Evolutionary conservation across 2,113 vertebrate species (phyloP), one percentile per base, ranked within the genome.

Genomic region (Elachura formosa): DNA sequence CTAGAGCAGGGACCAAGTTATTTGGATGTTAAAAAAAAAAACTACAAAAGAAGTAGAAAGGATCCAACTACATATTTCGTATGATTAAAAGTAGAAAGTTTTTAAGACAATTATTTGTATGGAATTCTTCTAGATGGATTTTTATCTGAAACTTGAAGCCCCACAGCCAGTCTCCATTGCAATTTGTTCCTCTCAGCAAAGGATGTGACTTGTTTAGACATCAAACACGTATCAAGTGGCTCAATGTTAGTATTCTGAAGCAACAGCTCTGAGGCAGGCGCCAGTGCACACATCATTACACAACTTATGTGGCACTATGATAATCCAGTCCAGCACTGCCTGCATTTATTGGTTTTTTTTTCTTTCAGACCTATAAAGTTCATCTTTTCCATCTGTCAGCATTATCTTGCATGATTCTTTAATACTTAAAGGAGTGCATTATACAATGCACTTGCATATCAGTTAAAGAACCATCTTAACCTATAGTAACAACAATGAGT

Each of bases 381-480:
- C 81, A 92, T 97, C 94, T 97, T 97, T 87, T 95, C 95, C 74
- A 86, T 97, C 92, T 96, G 89, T 84, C 75, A 94, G 15, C 69
- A 43, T 92, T 93, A 74, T 85, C 91, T 75, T 94, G 29, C 14
- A 5, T 61, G 74, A 92, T 89, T 54, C 68, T 61, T 87, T 96
- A 92, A 93, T 96, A 79, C 67, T 87, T 66, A 84, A 89, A 94
- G 83, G 52, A 62, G 73, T 91, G 31, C 45, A 45, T 81, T 93
- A 28, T 56, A 62, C 64, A 41, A 34, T 74, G 29, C n/a, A 55
- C 73, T 92, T 84, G 81, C 34, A 83, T 46, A 41, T 94, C 92
- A 28, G 31, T 58, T 94, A 91, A 95, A 58, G 69, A 96, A 58
- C 85, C 34, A 56, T 78, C 86, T 92, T 94, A 84, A 94, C 82